Percentiles rank a stretch among this genome's conserved stretches.
phyloP scores from a whole-genome alignment of 2,797 vertebrate species.

The Agapornis canus region DNA sequence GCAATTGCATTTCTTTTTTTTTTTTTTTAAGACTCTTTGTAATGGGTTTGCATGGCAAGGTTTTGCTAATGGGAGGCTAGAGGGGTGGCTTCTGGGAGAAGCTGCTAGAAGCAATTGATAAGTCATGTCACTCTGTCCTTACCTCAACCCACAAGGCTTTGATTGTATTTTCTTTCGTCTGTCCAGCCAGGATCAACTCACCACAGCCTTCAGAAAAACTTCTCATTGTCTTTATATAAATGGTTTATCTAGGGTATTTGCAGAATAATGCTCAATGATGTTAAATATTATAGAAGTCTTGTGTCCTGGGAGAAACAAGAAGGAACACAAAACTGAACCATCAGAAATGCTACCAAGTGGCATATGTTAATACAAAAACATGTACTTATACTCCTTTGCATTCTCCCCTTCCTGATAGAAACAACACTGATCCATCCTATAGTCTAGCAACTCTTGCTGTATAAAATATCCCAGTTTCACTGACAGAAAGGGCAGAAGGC shows the following conservation, averaged over 20 bases:
- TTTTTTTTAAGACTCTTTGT: background rate
- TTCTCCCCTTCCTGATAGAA: background rate
- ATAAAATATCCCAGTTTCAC: background rate
- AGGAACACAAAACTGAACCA: background rate
- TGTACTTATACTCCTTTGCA: background rate
- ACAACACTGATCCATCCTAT: background rate
- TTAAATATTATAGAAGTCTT: background rate
- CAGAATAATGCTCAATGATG: background rate
- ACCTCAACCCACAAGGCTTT: accelerated
- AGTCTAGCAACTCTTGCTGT: accelerated
- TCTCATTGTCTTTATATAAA: background rate
- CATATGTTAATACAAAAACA: background rate
- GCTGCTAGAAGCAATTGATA: background rate
- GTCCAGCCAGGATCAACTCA: background rate
- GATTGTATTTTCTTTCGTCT: background rate
- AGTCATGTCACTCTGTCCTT: background rate
- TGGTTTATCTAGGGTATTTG: background rate
- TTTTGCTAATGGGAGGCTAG: accelerated
- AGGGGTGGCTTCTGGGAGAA: background rate
- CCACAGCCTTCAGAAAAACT: background rate
- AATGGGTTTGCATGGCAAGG: accelerated
- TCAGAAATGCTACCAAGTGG: background rate
- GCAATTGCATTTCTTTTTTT: accelerated
- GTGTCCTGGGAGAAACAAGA: background rate
- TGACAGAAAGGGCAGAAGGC: background rate